A percentile compares a stretch with the other conserved stretches of the same genome.
Evolutionary conservation across 2,797 vertebrate genomes (phyloP).

Genomic region (Tragopan temminckii): DNA sequence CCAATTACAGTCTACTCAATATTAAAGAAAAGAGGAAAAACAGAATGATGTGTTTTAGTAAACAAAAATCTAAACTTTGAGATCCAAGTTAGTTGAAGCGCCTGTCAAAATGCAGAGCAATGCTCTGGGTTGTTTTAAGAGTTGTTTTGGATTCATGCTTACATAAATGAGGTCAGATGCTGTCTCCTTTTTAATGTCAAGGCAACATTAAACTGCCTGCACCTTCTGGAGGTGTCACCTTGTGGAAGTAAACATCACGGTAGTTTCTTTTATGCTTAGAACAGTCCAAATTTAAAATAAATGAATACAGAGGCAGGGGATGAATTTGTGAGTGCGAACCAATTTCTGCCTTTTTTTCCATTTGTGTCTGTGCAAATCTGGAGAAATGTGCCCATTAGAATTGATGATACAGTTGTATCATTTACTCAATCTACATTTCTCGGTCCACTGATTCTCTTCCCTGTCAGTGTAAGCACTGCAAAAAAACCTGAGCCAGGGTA

Average conservation of each 20-base stretch:
- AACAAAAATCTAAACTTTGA: not conserved
- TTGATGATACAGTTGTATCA: not conserved
- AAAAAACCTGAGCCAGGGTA: not conserved
- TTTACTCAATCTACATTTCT: not conserved
- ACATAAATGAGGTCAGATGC: not conserved
- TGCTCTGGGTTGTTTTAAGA: not conserved
- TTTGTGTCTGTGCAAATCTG: not conserved
- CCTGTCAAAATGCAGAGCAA: not conserved
- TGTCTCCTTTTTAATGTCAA: not conserved
- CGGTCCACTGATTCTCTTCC: not conserved
- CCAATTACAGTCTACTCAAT: not conserved
- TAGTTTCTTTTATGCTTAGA: not conserved
- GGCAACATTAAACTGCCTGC: not conserved
- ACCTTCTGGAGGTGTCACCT: not conserved
- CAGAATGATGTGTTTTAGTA: not conserved
- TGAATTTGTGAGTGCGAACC: not conserved
- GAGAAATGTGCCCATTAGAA: not conserved
- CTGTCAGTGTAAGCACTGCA: not conserved
- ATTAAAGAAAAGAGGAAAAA: not conserved
- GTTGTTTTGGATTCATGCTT: not conserved
- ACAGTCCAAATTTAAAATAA: not conserved
- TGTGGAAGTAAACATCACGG: not conserved
- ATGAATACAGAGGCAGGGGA: not conserved
- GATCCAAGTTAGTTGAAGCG: not conserved
- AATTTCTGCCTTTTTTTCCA: not conserved